Evolutionary conservation across 35 echinoderm and acorn worm species (phyloP).

Genomic region (Heliocidaris tuberculata): DNA sequence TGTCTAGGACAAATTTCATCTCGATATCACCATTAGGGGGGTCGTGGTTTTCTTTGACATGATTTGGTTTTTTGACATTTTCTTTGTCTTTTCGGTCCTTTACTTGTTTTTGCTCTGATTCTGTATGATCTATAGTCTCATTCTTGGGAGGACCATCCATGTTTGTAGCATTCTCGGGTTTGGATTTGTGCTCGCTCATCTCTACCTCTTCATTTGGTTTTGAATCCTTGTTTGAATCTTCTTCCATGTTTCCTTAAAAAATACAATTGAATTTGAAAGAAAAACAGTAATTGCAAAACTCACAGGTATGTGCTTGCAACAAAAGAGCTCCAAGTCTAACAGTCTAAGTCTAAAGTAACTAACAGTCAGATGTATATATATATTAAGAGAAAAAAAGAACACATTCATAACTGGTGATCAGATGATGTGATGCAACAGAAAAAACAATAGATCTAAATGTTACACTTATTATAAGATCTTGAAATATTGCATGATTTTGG

Average conservation of each 20-base stretch:
- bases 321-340: too few relatives aligned
- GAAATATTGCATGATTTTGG: too few relatives aligned
- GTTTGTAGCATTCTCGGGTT: not conserved
- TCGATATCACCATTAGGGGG: not conserved
- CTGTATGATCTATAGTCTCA: not conserved
- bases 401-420: too few relatives aligned
- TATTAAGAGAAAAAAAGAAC: too few relatives aligned
- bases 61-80: not conserved
- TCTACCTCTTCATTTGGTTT: not conserved
- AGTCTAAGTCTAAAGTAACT: too few relatives aligned
- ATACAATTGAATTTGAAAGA: too few relatives aligned
- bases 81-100: not conserved
- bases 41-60: not conserved
- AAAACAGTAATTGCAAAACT: too few relatives aligned
- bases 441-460: too few relatives aligned
- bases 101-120: not conserved
- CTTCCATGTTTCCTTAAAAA: not conserved
- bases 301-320: too few relatives aligned
- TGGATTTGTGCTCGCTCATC: not conserved
- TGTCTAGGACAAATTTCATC: conserved; percentile 19
- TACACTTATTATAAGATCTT: too few relatives aligned
- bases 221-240: not conserved
- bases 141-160: not conserved
- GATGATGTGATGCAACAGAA: too few relatives aligned
- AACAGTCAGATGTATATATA: too few relatives aligned